These are phyloP conservation scores for Drosophila pseudoananassae DNA, from an alignment of 1,140 invertebrate species.

Conservation along the genomic window DNA sequence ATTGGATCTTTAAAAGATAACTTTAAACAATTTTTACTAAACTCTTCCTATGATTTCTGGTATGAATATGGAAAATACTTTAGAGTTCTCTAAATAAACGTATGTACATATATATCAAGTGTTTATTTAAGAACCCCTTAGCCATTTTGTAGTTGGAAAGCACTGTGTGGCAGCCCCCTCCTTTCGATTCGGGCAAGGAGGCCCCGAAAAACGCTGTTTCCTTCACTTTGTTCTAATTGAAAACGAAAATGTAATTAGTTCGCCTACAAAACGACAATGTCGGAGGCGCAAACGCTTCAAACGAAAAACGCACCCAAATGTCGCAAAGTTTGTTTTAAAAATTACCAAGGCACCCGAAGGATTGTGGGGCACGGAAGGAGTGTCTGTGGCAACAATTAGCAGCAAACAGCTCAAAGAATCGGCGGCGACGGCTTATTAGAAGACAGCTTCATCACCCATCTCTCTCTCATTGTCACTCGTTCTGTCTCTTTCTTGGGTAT, in stretches of 20 bases:
- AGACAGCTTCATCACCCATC: slow-evolving; percentile 9
- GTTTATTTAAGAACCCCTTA: background rate
- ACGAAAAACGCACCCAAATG: slow-evolving; percentile 64
- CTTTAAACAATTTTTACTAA: no score
- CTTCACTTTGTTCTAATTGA: slow-evolving; percentile 67
- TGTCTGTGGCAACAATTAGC: slow-evolving; percentile 61
- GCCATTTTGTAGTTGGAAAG: background rate
- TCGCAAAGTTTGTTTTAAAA: slow-evolving; percentile 71
- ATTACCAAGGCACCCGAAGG: slow-evolving; percentile 58
- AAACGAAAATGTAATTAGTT: slow-evolving; percentile 73
- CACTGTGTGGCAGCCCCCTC: background rate
- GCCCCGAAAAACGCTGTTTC: slow-evolving; percentile 22
- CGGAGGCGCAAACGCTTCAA: slow-evolving; percentile 49
- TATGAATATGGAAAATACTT: no score
- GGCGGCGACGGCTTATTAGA: slow-evolving; percentile 53
- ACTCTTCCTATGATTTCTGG: no score
- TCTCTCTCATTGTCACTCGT: background rate
- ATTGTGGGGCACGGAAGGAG: background rate
- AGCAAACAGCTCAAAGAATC: slow-evolving; percentile 47
- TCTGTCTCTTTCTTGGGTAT: background rate
- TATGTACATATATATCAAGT: background rate
- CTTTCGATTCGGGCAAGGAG: background rate
- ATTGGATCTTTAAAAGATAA: no score
- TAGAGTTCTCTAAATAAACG: no score
- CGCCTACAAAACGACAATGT: slow-evolving; percentile 55